phyloP scores from a whole-genome alignment of 2,888 invertebrate genomes.

The Brachypalpus laphriformis region DNA sequence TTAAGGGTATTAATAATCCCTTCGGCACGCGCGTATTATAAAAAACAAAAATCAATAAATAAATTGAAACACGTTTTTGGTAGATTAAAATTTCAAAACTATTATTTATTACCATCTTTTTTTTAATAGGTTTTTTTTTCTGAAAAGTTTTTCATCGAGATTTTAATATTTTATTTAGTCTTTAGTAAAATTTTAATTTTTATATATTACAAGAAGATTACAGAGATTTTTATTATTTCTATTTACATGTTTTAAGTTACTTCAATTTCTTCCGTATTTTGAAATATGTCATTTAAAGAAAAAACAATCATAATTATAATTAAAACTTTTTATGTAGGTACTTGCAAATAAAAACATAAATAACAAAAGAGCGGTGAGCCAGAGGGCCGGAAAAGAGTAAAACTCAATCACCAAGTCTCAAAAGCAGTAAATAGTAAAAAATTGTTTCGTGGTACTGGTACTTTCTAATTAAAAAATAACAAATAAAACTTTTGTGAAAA shows the following conservation, averaged over 20 bases:
- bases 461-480: neutral
- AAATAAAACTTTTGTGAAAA: neutral
- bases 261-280: slow-evolving; percentile 10
- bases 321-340: neutral
- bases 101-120: slow-evolving; percentile 34
- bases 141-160: slow-evolving; percentile 29
- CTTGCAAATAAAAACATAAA: neutral
- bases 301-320: neutral
- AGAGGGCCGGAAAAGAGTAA: neutral
- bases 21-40: too few species aligned
- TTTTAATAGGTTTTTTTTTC: slow-evolving; percentile 18
- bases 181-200: slow-evolving; percentile 42
- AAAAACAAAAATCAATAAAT: neutral
- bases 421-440: neutral
- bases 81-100: slow-evolving; percentile 62
- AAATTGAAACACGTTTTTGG: slow-evolving; percentile 22
- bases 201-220: slow-evolving; percentile 43
- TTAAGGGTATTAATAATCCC: too few species aligned
- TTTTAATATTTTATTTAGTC: slow-evolving; percentile 30
- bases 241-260: slow-evolving; percentile 43
- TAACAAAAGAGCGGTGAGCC: neutral
- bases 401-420: neutral
- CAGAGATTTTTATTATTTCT: slow-evolving; percentile 36
- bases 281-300: too few species aligned
- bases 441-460: neutral